Evolutionary conservation across 2,797 vertebrate genomes (phyloP).

Genomic region (Crypturellus tataupa): DNA sequence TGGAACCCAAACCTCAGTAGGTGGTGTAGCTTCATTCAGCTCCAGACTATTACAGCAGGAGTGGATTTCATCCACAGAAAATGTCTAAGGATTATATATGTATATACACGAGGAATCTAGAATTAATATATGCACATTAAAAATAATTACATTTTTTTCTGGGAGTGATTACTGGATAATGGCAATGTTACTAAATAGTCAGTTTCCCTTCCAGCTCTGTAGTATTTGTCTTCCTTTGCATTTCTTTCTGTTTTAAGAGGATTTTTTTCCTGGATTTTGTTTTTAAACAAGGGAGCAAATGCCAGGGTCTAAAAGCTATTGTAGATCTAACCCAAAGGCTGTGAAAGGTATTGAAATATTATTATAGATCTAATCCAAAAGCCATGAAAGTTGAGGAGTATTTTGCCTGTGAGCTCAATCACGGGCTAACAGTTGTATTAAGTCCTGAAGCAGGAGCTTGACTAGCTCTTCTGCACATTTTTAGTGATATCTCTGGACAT

Average conservation of each 20-base stretch:
- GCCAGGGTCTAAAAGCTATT: not conserved
- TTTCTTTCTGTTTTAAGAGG: not conserved
- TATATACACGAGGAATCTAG: not conserved
- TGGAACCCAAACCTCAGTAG: not conserved
- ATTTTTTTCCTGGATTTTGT: not conserved
- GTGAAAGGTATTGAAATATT: accelerated
- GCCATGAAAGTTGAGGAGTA: not conserved
- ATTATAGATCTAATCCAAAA: not conserved
- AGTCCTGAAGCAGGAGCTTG: not conserved
- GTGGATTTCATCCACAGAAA: not conserved
- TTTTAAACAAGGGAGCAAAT: conserved; percentile 5
- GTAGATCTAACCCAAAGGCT: not conserved
- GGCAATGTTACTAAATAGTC: not conserved
- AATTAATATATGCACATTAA: not conserved
- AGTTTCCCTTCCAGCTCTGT: not conserved
- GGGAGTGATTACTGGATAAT: not conserved
- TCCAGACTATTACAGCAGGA: not conserved
- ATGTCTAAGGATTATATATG: not conserved
- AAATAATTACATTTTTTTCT: not conserved
- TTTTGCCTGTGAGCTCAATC: not conserved
- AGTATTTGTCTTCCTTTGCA: not conserved
- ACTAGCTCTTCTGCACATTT: not conserved
- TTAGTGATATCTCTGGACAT: not conserved
- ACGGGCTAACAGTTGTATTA: not conserved
- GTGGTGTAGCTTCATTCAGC: not conserved